These are phyloP conservation scores for Leptopilina drosophilae DNA, from an alignment of 2,888 invertebrate species.

Conservation along the genomic window DNA sequence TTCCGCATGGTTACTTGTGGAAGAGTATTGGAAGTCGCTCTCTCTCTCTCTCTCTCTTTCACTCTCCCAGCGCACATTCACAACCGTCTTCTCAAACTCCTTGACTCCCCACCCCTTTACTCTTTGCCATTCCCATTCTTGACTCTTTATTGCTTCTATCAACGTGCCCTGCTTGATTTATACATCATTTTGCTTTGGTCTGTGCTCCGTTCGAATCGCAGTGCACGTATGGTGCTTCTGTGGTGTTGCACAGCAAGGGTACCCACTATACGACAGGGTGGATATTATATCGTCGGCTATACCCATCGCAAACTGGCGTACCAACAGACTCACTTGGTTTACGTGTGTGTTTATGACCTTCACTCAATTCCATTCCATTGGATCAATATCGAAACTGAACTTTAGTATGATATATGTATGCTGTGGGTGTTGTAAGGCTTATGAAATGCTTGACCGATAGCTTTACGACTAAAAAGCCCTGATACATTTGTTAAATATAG, in stretches of 20 bases:
- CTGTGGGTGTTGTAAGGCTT: slow-evolving; percentile 12
- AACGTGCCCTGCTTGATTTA: slow-evolving; percentile 71
- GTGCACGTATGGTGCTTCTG: slow-evolving; percentile 43
- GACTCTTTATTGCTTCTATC: slow-evolving; percentile 73
- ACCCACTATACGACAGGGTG: slow-evolving; percentile 48
- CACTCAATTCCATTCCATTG: slow-evolving; percentile 31
- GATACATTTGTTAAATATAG: background rate
- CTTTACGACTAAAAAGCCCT: slow-evolving; percentile 13
- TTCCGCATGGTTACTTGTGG: slow-evolving; percentile 59
- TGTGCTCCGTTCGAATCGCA: slow-evolving; percentile 45
- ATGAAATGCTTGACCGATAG: slow-evolving; percentile 36
- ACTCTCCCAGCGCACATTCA: slow-evolving; percentile 45
- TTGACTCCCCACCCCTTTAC: background rate
- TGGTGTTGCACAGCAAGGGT: slow-evolving; percentile 50
- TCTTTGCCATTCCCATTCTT: slow-evolving; percentile 61
- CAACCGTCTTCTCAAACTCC: slow-evolving; percentile 38
- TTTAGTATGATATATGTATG: slow-evolving; percentile 7
- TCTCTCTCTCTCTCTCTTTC: too few relatives aligned
- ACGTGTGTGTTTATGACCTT: slow-evolving; percentile 31
- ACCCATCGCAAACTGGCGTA: slow-evolving; percentile 37
- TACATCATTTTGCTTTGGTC: slow-evolving; percentile 65
- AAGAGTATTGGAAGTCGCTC: slow-evolving; percentile 63
- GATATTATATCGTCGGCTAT: slow-evolving; percentile 58
- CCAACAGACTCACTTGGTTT: slow-evolving; percentile 10
- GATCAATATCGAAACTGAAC: slow-evolving; percentile 36